Evolutionary conservation across 2,888 invertebrate species (phyloP), one percentile per base, ranked within the genome.

Genomic region (Hofmannophila pseudospretella): DNA sequence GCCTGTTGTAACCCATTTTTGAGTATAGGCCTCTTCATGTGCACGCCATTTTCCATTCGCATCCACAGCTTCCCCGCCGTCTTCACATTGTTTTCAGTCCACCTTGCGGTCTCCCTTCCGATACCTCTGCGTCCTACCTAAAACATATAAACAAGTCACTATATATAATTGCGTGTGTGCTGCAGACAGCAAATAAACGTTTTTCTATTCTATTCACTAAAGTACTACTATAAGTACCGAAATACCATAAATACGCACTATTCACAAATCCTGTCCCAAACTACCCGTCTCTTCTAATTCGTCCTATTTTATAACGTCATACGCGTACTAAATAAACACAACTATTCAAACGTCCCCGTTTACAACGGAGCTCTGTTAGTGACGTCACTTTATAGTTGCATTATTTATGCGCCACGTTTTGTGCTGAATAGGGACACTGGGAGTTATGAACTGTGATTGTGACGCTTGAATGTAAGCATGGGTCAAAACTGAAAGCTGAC

Each of bases 401-500:
- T 82, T 84, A 85, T 84, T 85, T 80, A 84, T 84, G 79, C 64
- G 52, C 49, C 53, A 38, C 47, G 57, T 74, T 68, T 64, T 66
- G 58, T 52, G 43, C 48, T 40, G 49, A 49, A 47, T 46, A 45
- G 54, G 52, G 49, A 47, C 50, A 52, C 47, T 23, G 47, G 44
- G 47, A 53, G 39, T 54, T 44, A 45, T 42, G 47, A 55, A 42
- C 50, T 45, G 52, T 41, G 51, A 56, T 54, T 57, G 48, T 57
- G 45, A 12, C 9, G 23, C 16, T 5, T 26, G n/a, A 16, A 19
- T 16, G 31, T 19, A 9, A n/a, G 8, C 8, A 10, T 31, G 19
- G 10, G 31, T 31, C 2, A 2, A n/a, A 28, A n/a, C n/a, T 16
- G 16, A 5, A n/a, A 16, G 16, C 16, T 16, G 16, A 16, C 16